Conservation (phyloP, 2,797 vertebrate species). For the Delichon dasypus region DNA sequence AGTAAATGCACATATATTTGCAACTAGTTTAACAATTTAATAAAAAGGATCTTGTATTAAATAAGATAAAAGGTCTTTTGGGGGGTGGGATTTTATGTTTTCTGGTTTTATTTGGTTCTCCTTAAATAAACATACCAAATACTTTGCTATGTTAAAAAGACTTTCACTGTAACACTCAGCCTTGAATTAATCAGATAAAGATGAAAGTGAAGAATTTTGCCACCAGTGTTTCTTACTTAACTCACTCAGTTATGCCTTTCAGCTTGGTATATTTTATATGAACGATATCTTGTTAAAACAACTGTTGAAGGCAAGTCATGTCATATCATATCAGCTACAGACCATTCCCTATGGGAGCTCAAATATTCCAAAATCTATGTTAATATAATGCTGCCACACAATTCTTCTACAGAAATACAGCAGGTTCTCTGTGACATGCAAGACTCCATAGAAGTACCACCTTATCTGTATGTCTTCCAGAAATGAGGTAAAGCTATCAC, state of each 20-base stretch:
- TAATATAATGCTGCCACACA: constrained; percentile 73
- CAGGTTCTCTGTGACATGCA: constrained; percentile 55
- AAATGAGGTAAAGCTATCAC: constrained; percentile 55
- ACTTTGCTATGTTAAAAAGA: constrained; percentile 63
- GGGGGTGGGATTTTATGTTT: background rate
- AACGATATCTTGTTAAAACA: constrained; percentile 80
- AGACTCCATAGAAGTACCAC: constrained; percentile 53
- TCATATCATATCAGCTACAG: constrained; percentile 74
- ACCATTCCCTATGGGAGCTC: constrained; percentile 71
- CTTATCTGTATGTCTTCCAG: constrained; percentile 73
- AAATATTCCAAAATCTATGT: constrained; percentile 70
- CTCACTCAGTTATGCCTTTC: constrained; percentile 75
- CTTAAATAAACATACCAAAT: constrained; percentile 43
- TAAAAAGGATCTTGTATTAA: background rate
- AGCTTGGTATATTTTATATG: constrained; percentile 70
- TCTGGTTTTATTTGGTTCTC: background rate
- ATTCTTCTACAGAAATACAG: constrained; percentile 50
- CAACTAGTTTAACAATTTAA: background rate
- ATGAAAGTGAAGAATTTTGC: constrained; percentile 78
- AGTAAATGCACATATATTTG: constrained; percentile 1
- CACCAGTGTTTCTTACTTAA: constrained; percentile 73
- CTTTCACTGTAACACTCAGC: constrained; percentile 60
- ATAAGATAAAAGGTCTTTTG: background rate
- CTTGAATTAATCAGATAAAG: constrained; percentile 79
- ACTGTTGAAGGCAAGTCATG: constrained; percentile 75